Base-by-base conservation (phyloP, 2,888 invertebrate genomes). In the Brassicogethes aeneus region DNA sequence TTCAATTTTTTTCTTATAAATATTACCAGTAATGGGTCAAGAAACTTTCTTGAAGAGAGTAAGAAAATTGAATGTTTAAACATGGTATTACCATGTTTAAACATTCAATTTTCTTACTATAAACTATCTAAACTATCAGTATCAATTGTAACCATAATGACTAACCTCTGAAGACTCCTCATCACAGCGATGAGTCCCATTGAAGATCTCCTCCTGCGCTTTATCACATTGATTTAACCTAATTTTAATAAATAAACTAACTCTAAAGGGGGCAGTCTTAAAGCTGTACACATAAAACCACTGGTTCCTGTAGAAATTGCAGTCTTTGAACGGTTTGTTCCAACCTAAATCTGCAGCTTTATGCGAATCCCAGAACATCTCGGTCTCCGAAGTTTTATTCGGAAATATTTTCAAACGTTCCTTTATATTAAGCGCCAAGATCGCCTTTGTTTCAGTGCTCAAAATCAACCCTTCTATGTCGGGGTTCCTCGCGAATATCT, bases 211-310 rank as follows among this genome's bases (percentile, higher is more conserved):
- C 52, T 76, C 71, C 63, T 83, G 75, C 16, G 73, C 71, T 44
- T 78, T 76, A 57, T 84, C 82, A 66, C 88, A 89, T 46, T 83
- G 84, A 66, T 87, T 73, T 49, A 84, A 71, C 45, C 80, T 72
- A 50, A 80, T 66, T 10, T 73, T 69, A 8, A 66, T 45, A 47
- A 67, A 65, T 5, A 66, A 41, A 2, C 57, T 64, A 13, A 64
- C 51, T 34, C 56, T 59, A 29, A 53, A 40, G 16, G 57, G 54
- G 2, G 47, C 45, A 17, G 51, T 51, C 39, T 57, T 59, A 15
- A 56, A 49, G 15, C 57, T 50, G 50, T 64, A 69, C 31, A 61
- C 59, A 43, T 66, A 62, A 42, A 67, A 57, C 69, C 69, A 70
- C 17, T 48, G 54, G 12, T 55, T 58, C 7, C 52, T 55, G 30